Evolutionary conservation across 2,797 vertebrate species (phyloP).

Genomic region (Spinibarbus caldwelli): DNA sequence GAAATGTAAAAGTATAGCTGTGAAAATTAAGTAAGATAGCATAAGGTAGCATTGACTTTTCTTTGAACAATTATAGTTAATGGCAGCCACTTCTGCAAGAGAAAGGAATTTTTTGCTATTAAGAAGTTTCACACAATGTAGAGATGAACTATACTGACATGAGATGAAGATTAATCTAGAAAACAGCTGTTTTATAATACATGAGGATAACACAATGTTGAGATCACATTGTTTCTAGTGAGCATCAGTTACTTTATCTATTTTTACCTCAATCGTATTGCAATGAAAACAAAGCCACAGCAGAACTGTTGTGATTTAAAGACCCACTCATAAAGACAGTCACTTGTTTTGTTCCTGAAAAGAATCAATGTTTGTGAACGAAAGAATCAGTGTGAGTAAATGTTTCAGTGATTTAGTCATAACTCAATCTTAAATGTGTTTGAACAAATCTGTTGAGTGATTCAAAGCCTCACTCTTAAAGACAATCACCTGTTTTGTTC

Average conservation of each 20-base stretch:
- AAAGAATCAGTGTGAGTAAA: too few relatives aligned
- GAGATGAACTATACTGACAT: not conserved
- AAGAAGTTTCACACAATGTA: not conserved
- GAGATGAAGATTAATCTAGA: not conserved
- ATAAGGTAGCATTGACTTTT: not conserved
- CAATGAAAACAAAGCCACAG: not conserved
- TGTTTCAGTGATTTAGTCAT: too few relatives aligned
- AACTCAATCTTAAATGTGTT: too few relatives aligned
- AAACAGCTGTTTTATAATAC: not conserved
- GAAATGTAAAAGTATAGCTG: not conserved
- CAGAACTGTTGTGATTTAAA: not conserved
- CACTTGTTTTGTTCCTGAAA: too few relatives aligned
- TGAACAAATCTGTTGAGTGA: too few relatives aligned
- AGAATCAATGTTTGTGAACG: too few relatives aligned
- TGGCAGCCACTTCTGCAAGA: not conserved
- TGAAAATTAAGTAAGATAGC: not conserved
- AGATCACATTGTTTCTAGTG: not conserved
- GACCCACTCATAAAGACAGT: not conserved
- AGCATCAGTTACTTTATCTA: not conserved
- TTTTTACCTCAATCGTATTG: not conserved
- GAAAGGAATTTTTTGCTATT: not conserved
- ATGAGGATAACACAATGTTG: not conserved
- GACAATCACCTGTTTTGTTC: not conserved
- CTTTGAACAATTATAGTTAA: not conserved
- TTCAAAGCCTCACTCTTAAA: not conserved